Base-by-base conservation (phyloP, 92 coral and sea anemone genomes). In the Paramuricea clavata region DNA sequence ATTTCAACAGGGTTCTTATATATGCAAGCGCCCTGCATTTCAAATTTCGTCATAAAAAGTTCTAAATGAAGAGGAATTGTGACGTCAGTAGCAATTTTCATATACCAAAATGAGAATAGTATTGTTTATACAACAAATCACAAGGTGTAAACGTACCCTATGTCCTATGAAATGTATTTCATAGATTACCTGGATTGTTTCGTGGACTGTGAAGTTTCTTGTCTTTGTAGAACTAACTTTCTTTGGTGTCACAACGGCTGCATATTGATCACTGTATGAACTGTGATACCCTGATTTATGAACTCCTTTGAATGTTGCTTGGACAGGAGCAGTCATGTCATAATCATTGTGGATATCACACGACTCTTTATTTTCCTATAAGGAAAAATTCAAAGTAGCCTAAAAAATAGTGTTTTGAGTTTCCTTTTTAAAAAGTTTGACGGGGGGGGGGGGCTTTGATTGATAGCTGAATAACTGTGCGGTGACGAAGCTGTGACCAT, bases 231-330 rank as follows among this genome's bases (percentile, higher is more conserved):
- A 43, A 5, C 33, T 54, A 65, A 74, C 74, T 81, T 76, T 84
- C 76, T 84, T 83, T 35, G 92, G 89, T 12, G 88, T 81, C 19
- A 89, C 90, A 75, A 92, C 89, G 22, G 98, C 90, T 2, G 98
- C 98, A 82, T 94, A 95, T 65, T 92, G 93, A 34, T 95, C 98
- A 89, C 93, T 93, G 11, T 91, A 52, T 9, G 67, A 78, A 22
- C 86, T 69, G 69, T 91, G 87, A 89, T 95, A 95, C 31, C 98
- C 98, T 28, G 98, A 95, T 78, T 92, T 92, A 78, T 89, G 91
- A 32, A 93, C 81, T 10, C 93, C 93, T 81, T 75, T 84, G 70
- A 87, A 74, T 0, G 69, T 78, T 42, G 86, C 83, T 23, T 87
- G 90, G 7, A 90, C 92, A 3, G 61, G 69, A 3, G 81, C 13